A percentile compares a stretch with the other conserved stretches of the same genome.
These are phyloP conservation scores for Macrotus californicus DNA, from an alignment of 2,113 vertebrate genomes.

Conservation along the genomic window DNA sequence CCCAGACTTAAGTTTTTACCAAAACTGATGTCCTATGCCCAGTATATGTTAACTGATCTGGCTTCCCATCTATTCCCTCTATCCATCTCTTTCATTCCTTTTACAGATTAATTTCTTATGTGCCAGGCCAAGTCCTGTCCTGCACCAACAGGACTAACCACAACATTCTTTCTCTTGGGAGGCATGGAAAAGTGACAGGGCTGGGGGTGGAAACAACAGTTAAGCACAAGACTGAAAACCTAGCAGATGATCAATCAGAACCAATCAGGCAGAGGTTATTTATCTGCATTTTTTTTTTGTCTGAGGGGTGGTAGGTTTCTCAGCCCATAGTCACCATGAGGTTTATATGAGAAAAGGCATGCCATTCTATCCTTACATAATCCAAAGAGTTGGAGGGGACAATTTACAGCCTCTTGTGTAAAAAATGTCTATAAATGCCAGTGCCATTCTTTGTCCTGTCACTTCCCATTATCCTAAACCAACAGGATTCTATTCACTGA, in stretches of 20 bases:
- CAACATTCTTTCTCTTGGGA: constrained; percentile 18
- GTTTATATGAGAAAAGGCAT: constrained; percentile 52
- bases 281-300: constrained; percentile 56
- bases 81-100: not conserved
- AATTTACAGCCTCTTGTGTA: constrained; percentile 76
- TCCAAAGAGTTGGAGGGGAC: constrained; percentile 59
- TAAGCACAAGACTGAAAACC: constrained; percentile 49
- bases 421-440: constrained; percentile 76
- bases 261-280: constrained; percentile 53
- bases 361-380: constrained; percentile 49
- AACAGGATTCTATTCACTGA: constrained; percentile 65
- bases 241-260: constrained; percentile 53
- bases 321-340: not conserved
- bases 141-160: not conserved
- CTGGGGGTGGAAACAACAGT: not conserved
- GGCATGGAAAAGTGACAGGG: not conserved
- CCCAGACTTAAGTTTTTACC: constrained; percentile 5
- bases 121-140: not conserved
- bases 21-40: not conserved
- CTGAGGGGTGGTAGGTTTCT: constrained; percentile 22
- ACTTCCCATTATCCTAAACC: constrained; percentile 79
- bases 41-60: constrained; percentile 1
- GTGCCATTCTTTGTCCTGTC: constrained; percentile 79
- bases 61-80: constrained; percentile 17
- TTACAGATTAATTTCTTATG: constrained; percentile 19